phyloP scores from a whole-genome alignment of 2,888 invertebrate genomes.

The Bugulina stolonifera region DNA sequence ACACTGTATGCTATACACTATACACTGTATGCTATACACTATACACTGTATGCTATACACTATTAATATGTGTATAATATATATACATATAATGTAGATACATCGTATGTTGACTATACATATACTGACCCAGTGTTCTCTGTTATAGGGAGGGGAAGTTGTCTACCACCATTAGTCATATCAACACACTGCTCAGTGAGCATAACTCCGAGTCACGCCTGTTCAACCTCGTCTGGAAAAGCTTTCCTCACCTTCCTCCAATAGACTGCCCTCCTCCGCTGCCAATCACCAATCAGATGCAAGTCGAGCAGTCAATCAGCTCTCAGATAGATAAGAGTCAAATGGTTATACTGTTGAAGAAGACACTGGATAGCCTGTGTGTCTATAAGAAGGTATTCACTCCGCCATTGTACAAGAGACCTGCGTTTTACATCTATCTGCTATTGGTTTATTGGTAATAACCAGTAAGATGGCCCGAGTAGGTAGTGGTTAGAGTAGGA shows the following conservation, averaged over 20 bases:
- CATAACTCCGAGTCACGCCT: background rate
- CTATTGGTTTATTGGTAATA: no score
- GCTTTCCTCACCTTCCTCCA: background rate
- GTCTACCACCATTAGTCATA: background rate
- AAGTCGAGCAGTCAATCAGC: background rate
- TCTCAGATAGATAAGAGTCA: background rate
- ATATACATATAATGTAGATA: no score
- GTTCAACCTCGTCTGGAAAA: conserved; percentile 7
- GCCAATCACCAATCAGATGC: background rate
- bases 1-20: no score
- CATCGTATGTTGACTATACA: no score
- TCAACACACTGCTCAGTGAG: background rate
- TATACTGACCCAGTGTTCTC: no score
- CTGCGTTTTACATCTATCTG: no score
- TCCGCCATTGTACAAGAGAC: no score
- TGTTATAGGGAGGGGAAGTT: background rate
- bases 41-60: no score
- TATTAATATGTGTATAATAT: no score
- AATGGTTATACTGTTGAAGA: background rate
- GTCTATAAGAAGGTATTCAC: conserved; percentile 6
- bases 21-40: no score
- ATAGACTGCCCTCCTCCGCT: background rate
- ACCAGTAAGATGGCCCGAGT: no score
- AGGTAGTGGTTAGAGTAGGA: no score
- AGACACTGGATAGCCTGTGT: background rate